Percentiles rank a stretch among this genome's conserved stretches.
These are phyloP conservation scores for Otolemur crassicaudatus DNA, from an alignment of 2,797 vertebrate genomes.

Conservation along the genomic window DNA sequence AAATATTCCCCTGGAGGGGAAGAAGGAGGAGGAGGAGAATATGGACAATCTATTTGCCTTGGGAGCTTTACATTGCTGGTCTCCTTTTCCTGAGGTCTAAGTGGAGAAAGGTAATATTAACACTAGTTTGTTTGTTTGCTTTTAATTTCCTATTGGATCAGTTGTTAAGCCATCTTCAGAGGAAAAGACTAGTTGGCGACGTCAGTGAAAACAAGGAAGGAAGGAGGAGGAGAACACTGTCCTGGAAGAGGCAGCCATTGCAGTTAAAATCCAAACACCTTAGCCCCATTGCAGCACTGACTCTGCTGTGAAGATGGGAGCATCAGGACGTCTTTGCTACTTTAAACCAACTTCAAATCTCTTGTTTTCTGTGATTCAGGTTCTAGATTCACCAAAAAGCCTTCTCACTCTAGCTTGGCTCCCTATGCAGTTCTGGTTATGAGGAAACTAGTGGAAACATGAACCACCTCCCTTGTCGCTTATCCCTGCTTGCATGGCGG, in stretches of 20 bases:
- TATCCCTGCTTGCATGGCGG: background rate
- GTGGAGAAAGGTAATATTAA: background rate
- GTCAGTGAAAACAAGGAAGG: conserved; percentile 12
- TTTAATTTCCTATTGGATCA: background rate
- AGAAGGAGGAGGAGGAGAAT: background rate
- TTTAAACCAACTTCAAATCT: background rate
- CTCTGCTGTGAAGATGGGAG: background rate
- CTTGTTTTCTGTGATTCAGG: background rate
- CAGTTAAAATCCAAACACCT: background rate
- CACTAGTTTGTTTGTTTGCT: background rate
- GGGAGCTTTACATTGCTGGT: background rate
- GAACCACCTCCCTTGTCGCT: background rate
- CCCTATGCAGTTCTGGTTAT: background rate
- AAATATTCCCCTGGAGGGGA: background rate
- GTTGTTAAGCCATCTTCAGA: background rate
- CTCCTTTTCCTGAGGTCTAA: background rate
- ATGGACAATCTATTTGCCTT: background rate
- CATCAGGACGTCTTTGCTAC: background rate
- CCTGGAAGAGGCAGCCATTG: background rate
- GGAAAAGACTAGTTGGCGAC: background rate
- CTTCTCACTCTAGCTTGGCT: background rate
- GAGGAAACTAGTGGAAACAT: background rate
- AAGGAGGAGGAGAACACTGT: background rate
- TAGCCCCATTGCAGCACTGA: background rate
- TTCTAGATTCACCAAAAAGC: background rate